phyloP scores from a whole-genome alignment of 1,140 invertebrate genomes.

The Drosophila neocordata region DNA sequence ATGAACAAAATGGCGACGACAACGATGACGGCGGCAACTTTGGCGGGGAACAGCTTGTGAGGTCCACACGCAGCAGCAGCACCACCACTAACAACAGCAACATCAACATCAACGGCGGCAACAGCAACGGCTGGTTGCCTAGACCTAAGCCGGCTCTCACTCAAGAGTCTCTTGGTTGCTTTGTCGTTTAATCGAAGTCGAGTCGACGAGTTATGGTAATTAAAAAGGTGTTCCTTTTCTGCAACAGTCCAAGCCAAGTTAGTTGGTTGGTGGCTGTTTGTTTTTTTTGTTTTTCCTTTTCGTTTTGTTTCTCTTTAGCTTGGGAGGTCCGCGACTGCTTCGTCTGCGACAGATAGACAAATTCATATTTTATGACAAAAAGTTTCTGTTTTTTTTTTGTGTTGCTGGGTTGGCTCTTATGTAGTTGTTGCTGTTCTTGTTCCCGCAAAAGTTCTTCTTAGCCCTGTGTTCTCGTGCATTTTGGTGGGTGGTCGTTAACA shows the following conservation, averaged over 20 bases:
- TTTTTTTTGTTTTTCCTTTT: not conserved
- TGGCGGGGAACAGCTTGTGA: constrained; percentile 55
- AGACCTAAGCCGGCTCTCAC: constrained; percentile 24
- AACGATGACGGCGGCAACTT: constrained; percentile 10
- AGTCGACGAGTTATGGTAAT: constrained; percentile 79
- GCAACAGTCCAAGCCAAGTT: constrained; percentile 41
- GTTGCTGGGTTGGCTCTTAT: too few relatives aligned
- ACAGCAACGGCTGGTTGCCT: constrained; percentile 30
- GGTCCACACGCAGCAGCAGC: constrained; percentile 59
- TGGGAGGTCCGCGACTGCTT: constrained; percentile 57
- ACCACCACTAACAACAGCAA: constrained; percentile 22
- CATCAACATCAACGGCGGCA: constrained; percentile 18
- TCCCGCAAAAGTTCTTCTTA: not conserved
- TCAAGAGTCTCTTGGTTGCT: not conserved
- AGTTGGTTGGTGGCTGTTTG: not conserved
- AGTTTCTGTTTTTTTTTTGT: constrained; percentile 24
- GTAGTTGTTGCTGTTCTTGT: not conserved
- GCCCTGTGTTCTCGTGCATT: constrained; percentile 14
- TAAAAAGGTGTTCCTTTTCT: constrained; percentile 77
- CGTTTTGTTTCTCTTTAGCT: constrained; percentile 8
- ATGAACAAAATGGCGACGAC: constrained; percentile 65
- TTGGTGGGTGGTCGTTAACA: constrained; percentile 22
- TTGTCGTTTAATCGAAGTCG: constrained; percentile 76
- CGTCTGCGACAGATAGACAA: constrained; percentile 50
- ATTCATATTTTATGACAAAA: constrained; percentile 80